These are phyloP conservation scores for Polyommatus iphigenia DNA, from an alignment of 2,888 invertebrate genomes.

Conservation along the genomic window DNA sequence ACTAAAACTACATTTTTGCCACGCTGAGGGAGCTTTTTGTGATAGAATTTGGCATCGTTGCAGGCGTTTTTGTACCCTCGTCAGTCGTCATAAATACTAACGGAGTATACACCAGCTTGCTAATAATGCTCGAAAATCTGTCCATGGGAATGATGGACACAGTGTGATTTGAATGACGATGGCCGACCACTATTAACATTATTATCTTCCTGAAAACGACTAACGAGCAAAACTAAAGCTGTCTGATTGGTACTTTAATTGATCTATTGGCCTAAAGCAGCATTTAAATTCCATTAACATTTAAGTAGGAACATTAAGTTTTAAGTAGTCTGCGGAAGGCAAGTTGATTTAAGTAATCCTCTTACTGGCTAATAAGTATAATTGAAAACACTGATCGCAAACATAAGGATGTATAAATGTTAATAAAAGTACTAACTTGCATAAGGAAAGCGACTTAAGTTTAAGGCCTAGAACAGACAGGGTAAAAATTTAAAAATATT, in stretches of 20 bases:
- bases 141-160: neutral
- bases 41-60: too few relatives aligned
- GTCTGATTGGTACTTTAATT: neutral
- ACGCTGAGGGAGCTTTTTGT: neutral
- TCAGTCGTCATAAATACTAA: too few relatives aligned
- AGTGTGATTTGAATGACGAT: neutral
- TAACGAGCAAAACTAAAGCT: neutral
- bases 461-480: neutral
- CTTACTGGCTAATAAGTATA: slow-evolving; percentile 20
- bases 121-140: neutral
- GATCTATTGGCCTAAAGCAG: neutral
- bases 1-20: slow-evolving; percentile 11
- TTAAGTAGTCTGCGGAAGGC: neutral
- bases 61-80: too few relatives aligned
- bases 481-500: neutral
- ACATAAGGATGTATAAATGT: slow-evolving; percentile 33
- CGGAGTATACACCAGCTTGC: neutral
- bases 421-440: slow-evolving; percentile 35
- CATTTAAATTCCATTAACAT: slow-evolving; percentile 12
- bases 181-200: neutral
- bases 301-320: slow-evolving; percentile 9
- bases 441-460: slow-evolving; percentile 29
- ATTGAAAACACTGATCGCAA: slow-evolving; percentile 33
- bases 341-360: slow-evolving; percentile 32
- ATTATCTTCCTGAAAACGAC: neutral